Percentiles rank a stretch among this genome's conserved stretches.
Evolutionary conservation across 2,113 vertebrate species (phyloP).

Genomic region (Percopsis transmontana): DNA sequence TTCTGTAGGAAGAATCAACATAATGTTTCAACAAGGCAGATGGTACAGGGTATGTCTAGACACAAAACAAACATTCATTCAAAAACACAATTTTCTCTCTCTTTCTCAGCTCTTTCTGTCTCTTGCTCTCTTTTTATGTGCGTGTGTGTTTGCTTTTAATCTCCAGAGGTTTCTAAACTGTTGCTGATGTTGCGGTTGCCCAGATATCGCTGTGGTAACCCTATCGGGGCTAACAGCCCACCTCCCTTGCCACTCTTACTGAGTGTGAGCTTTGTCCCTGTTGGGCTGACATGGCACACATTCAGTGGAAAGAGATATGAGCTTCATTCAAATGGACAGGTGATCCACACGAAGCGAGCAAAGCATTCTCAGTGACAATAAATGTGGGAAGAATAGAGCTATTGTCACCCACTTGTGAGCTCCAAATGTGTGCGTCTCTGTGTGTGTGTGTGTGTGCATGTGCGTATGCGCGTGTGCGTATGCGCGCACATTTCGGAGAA

Average conservation of each 20-base stretch:
- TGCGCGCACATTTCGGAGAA: not conserved
- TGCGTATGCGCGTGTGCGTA: not conserved
- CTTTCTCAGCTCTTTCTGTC: slow-evolving; percentile 8
- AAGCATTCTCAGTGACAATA: not conserved
- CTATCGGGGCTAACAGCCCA: slow-evolving; percentile 3
- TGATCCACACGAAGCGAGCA: not conserved
- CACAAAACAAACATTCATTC: slow-evolving; percentile 8
- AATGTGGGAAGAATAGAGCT: not conserved
- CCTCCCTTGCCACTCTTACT: slow-evolving; percentile 27
- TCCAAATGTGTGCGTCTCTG: not conserved
- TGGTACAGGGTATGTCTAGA: slow-evolving; percentile 8
- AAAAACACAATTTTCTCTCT: not conserved
- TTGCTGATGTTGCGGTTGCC: slow-evolving; percentile 39
- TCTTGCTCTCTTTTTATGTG: slow-evolving; percentile 12
- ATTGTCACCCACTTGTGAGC: not conserved
- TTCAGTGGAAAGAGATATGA: slow-evolving; percentile 21
- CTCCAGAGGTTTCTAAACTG: slow-evolving; percentile 25
- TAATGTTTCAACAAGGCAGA: slow-evolving; percentile 18
- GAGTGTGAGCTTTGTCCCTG: slow-evolving; percentile 5
- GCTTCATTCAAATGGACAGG: slow-evolving; percentile 41
- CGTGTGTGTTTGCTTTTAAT: not conserved
- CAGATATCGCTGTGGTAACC: slow-evolving; percentile 53
- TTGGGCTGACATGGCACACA: not conserved
- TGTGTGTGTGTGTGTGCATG: not conserved
- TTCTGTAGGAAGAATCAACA: not conserved